A percentile compares a stretch with the other conserved stretches of the same genome.
Evolutionary conservation across 2,797 vertebrate species (phyloP).

Genomic region (Nothura maculosa): DNA sequence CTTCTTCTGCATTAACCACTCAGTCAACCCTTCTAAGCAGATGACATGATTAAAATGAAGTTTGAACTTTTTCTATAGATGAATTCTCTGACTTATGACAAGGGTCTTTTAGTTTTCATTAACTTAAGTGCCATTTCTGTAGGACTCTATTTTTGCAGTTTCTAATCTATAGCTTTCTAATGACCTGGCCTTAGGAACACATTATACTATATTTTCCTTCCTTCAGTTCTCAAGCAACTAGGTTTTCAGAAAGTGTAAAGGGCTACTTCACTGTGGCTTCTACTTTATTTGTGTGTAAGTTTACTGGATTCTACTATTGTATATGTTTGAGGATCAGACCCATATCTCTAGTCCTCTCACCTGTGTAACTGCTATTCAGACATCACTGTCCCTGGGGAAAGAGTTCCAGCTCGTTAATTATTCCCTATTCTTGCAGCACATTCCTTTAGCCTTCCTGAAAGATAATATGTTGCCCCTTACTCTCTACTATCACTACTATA

Average conservation of each 20-base stretch:
- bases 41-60: conserved; percentile 70
- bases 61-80: conserved; percentile 68
- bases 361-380: fast-evolving
- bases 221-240: neutral
- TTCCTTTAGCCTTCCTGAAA: neutral
- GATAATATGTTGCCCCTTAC: neutral
- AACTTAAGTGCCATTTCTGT: conserved; percentile 66
- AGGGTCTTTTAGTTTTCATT: conserved; percentile 66
- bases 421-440: neutral
- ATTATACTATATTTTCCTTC: neutral
- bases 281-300: neutral
- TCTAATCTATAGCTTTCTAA: conserved; percentile 43
- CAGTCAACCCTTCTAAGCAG: conserved; percentile 48
- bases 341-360: neutral
- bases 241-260: neutral
- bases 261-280: neutral
- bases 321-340: neutral
- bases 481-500: neutral
- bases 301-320: neutral
- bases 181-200: conserved; percentile 37
- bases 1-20: conserved; percentile 54
- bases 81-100: conserved; percentile 62
- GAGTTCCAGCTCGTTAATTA: neutral
- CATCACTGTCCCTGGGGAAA: neutral
- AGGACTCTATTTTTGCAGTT: conserved; percentile 50